A percentile compares a stretch with the other conserved stretches of the same genome.
These are phyloP conservation scores for Podarcis muralis DNA, from an alignment of 2,113 vertebrate species.

Conservation along the genomic window DNA sequence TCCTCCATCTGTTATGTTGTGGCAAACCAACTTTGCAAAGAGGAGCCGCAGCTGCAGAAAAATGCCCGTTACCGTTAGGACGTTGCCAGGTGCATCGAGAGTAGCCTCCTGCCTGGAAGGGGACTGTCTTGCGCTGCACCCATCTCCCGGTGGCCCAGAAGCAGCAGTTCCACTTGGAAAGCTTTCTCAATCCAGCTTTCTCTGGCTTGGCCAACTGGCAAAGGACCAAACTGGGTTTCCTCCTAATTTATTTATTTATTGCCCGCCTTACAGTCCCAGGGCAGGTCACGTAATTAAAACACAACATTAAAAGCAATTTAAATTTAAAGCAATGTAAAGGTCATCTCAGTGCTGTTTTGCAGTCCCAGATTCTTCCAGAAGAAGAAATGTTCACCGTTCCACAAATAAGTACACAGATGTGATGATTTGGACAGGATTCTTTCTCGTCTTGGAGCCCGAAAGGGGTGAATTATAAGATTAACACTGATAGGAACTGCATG, in stretches of 20 bases:
- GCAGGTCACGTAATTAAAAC: no score
- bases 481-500: not conserved
- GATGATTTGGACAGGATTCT: not conserved
- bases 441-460: not conserved
- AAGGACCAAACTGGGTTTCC: not conserved
- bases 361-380: not conserved
- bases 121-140: not conserved
- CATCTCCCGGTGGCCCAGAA: not conserved
- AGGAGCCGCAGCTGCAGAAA: conserved; percentile 2
- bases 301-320: no score
- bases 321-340: no score
- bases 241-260: not conserved
- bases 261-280: no score
- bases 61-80: not conserved
- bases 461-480: not conserved
- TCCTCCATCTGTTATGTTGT: not conserved
- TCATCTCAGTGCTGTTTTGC: not conserved
- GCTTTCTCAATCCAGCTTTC: not conserved
- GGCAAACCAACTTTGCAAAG: not conserved
- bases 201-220: not conserved
- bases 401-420: not conserved
- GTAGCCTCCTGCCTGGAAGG: not conserved
- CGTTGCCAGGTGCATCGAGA: conserved; percentile 27
- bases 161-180: not conserved
- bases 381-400: not conserved